Percentiles rank a stretch among this genome's conserved stretches.
Evolutionary conservation across 2,797 vertebrate genomes (phyloP).

Genomic region (Muscicapa comitata): DNA sequence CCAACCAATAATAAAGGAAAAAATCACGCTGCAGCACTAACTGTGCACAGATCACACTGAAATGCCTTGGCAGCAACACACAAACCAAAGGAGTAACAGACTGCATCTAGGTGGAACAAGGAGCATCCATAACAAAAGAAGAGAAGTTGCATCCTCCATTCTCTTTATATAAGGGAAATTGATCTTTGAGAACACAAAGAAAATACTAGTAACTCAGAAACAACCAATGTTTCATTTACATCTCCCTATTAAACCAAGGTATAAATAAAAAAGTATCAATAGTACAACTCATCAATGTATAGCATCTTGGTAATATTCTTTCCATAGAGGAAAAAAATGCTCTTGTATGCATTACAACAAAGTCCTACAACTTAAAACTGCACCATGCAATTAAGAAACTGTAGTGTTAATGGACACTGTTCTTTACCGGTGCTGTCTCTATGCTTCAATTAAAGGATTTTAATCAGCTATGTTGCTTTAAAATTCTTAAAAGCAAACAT

Average conservation of each 20-base stretch:
- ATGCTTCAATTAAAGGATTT: neutral
- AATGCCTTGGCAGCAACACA: neutral
- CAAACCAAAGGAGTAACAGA: neutral
- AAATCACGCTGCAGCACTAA: fast-evolving
- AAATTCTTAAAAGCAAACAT: neutral
- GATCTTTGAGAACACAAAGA: neutral
- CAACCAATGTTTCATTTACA: neutral
- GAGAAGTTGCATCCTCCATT: neutral
- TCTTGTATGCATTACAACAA: neutral
- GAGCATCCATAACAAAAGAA: neutral
- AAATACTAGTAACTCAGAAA: neutral
- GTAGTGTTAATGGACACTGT: neutral
- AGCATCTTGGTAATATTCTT: neutral
- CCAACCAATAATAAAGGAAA: neutral
- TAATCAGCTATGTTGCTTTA: neutral
- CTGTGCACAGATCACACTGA: neutral
- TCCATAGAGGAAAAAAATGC: neutral
- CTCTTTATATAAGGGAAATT: neutral
- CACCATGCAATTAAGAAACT: fast-evolving
- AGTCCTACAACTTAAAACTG: fast-evolving
- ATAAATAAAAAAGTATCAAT: neutral
- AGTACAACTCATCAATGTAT: neutral
- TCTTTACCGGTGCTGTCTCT: neutral
- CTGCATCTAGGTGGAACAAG: neutral
- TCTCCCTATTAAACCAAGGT: neutral